phyloP scores from a whole-genome alignment of 2,888 invertebrate species.

The Serripes groenlandicus region DNA sequence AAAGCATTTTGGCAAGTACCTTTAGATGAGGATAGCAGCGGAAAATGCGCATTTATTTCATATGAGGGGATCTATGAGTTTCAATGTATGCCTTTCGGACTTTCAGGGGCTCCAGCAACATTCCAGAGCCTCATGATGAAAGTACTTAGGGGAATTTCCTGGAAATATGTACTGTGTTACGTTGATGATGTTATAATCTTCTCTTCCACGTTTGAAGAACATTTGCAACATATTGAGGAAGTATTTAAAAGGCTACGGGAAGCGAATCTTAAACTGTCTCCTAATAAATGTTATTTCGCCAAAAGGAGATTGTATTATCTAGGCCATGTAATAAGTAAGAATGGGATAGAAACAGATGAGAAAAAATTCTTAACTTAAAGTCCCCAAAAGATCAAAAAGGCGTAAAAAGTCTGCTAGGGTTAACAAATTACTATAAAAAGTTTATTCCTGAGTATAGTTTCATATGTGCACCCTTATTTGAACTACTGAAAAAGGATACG shows the following conservation, averaged over 20 bases:
- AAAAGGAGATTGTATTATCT: constrained; percentile 64
- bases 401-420: constrained; percentile 59
- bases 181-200: constrained; percentile 66
- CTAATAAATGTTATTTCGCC: constrained; percentile 14
- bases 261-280: constrained; percentile 61
- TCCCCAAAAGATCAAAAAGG: constrained; percentile 52
- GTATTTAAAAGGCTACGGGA: constrained; percentile 57
- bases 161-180: constrained; percentile 57
- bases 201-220: constrained; percentile 43
- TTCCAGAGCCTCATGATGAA: constrained; percentile 65
- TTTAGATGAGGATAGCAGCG: neutral
- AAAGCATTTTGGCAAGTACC: constrained; percentile 37
- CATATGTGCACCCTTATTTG: constrained; percentile 59
- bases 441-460: constrained; percentile 57
- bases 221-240: constrained; percentile 53
- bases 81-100: constrained; percentile 43
- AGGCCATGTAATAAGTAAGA: constrained; percentile 56
- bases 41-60: neutral
- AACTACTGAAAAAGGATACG: constrained; percentile 29
- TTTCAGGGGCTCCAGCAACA: constrained; percentile 57
- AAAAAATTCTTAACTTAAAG: constrained; percentile 50
- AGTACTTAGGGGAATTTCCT: constrained; percentile 54
- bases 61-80: neutral
- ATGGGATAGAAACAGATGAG: constrained; percentile 58
- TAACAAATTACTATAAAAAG: constrained; percentile 64